These are phyloP conservation scores for Scatophagus argus DNA, from an alignment of 2,113 vertebrate species.

Conservation along the genomic window DNA sequence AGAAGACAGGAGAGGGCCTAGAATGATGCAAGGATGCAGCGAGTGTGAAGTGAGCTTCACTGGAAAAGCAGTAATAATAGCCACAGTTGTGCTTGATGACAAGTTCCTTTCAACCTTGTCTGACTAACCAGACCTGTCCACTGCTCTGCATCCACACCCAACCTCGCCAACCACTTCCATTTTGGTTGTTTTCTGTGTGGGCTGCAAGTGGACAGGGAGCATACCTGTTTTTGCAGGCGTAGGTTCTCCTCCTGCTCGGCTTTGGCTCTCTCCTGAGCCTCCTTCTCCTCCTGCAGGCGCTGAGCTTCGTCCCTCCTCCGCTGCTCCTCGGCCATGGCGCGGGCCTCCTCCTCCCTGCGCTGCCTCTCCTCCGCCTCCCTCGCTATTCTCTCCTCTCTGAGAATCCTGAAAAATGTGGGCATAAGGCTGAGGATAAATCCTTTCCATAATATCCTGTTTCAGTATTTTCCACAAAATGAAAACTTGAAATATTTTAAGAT, in stretches of 20 bases:
- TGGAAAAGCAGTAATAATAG: neutral
- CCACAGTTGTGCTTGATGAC: neutral
- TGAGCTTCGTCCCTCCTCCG: conserved; percentile 80
- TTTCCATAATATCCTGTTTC: conserved; percentile 13
- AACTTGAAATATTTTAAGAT: neutral
- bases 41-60: neutral
- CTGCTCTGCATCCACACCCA: neutral
- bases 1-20: neutral
- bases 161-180: neutral
- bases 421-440: neutral
- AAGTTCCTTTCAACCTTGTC: neutral
- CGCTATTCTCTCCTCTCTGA: conserved; percentile 86
- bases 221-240: conserved; percentile 93
- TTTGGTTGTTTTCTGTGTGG: neutral
- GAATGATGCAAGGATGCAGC: neutral
- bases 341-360: conserved; percentile 86
- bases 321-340: conserved; percentile 84
- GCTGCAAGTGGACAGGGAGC: neutral
- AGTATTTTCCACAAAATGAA: conserved; percentile 5
- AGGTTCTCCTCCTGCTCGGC: conserved; percentile 90
- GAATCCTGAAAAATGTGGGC: conserved; percentile 72
- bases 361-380: conserved; percentile 87
- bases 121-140: neutral
- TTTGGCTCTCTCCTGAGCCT: conserved; percentile 83
- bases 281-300: conserved; percentile 79